phyloP scores from a whole-genome alignment of 1,140 invertebrate species.

The Mycetomoellerius zeteki region DNA sequence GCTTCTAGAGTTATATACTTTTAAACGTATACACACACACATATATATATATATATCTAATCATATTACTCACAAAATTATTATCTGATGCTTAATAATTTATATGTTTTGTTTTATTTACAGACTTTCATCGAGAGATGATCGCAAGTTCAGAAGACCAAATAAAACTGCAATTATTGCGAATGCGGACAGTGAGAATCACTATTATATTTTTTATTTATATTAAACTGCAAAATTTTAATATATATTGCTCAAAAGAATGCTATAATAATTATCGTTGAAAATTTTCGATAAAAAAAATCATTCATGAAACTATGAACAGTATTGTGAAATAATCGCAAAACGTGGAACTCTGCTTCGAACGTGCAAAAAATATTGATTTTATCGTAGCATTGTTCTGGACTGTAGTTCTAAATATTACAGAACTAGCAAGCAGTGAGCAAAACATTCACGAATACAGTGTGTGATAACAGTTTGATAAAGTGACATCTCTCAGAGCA shows the following conservation, averaged over 20 bases:
- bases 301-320: not conserved
- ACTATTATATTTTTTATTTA: not conserved
- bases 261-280: not conserved
- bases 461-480: not conserved
- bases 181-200: not conserved
- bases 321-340: not conserved
- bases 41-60: not conserved
- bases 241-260: not conserved
- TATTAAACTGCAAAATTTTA: not conserved
- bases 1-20: no score
- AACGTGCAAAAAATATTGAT: not conserved
- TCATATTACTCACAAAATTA: not conserved
- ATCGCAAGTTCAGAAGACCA: not conserved
- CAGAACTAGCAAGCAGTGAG: not conserved
- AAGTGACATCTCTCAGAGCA: slow-evolving; percentile 15
- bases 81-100: slow-evolving; percentile 6
- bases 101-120: slow-evolving; percentile 21
- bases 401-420: not conserved
- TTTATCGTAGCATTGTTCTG: not conserved
- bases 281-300: not conserved
- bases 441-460: not conserved
- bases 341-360: not conserved
- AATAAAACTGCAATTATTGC: not conserved
- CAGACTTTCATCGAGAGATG: slow-evolving; percentile 2
- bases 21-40: no score